Evolutionary conservation across 2,888 invertebrate genomes (phyloP).

Genomic region (Luperina testacea): DNA sequence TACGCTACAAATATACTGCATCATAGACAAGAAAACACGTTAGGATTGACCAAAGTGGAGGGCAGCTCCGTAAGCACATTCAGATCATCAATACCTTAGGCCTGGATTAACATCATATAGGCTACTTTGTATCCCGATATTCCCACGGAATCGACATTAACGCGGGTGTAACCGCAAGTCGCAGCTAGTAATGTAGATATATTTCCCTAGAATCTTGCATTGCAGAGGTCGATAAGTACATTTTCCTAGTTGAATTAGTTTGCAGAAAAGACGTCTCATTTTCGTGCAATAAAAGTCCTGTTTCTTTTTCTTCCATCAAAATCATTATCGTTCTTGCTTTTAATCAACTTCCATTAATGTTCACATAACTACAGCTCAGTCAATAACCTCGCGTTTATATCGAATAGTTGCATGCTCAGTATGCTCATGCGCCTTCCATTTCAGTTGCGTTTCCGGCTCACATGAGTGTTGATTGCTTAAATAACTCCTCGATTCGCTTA

Average conservation of each 20-base stretch:
- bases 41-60: too few relatives aligned
- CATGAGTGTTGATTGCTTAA: slow-evolving; percentile 64
- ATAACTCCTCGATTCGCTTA: slow-evolving; percentile 47
- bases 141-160: too few relatives aligned
- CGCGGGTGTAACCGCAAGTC: too few relatives aligned
- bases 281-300: not conserved
- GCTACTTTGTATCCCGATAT: too few relatives aligned
- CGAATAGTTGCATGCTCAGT: slow-evolving; percentile 52
- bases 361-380: slow-evolving; percentile 34
- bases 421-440: slow-evolving; percentile 47
- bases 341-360: not conserved
- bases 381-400: slow-evolving; percentile 57
- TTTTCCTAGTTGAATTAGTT: not conserved
- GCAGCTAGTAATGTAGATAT: not conserved
- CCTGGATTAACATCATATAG: too few relatives aligned
- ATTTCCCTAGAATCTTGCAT: not conserved
- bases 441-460: slow-evolving; percentile 59
- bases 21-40: slow-evolving; percentile 1
- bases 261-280: not conserved
- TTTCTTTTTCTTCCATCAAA: not conserved
- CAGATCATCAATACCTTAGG: not conserved
- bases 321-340: not conserved
- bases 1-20: slow-evolving; percentile 4
- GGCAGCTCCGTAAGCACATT: not conserved
- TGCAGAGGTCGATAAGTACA: not conserved